Evolutionary conservation across 1,140 invertebrate species (phyloP), one percentile per base, ranked within the genome.

Genomic region (Orchestia grillus): DNA sequence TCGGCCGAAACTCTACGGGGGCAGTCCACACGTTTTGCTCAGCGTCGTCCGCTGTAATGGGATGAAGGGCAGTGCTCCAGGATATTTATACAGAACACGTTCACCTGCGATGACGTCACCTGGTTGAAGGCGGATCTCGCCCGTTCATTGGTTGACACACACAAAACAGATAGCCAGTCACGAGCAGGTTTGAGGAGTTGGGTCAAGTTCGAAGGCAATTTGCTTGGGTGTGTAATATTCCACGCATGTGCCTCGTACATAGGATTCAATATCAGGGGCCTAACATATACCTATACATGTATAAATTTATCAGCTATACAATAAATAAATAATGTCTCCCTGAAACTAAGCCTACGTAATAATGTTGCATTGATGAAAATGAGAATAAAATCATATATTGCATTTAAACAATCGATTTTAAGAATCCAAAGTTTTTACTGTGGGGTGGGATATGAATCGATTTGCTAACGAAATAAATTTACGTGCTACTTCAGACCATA

Each of bases 41-140:
- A 44, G 92, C 40, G 92, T 94, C 36, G 43, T 40, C 44, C 43
- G 92, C 44, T 40, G 8, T n/a, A 94, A 47, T 94, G 92, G 44
- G 92, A 94, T 44, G 43, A 94, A 47, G 43, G 43, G 43, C 44
- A 47, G 43, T 40, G 44, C 36, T 6, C 43, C 11, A 45, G 23
- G 43, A 44, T n/a, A 42, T 94, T 94, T 94, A 94, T 94, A 94
- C 43, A 90, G 88, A 94, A 45, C 92, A 42, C 44, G 92, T 42
- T 44, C 92, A 94, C 92, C 92, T 94, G 92, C 43, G 44, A 45
- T 94, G 92, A 94, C 92, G 92, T 94, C 92, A 94, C 43, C 92
- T 44, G 92, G 92, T 94, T 45, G 92, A 94, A 94, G 92, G 92
- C 92, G 92, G 92, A 94, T 94, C 92, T 94, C 92, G 92, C 11